A percentile compares a stretch with the other conserved stretches of the same genome.
Conservation (phyloP, 2,888 invertebrate species). For the Cryptosula pallasiana region DNA sequence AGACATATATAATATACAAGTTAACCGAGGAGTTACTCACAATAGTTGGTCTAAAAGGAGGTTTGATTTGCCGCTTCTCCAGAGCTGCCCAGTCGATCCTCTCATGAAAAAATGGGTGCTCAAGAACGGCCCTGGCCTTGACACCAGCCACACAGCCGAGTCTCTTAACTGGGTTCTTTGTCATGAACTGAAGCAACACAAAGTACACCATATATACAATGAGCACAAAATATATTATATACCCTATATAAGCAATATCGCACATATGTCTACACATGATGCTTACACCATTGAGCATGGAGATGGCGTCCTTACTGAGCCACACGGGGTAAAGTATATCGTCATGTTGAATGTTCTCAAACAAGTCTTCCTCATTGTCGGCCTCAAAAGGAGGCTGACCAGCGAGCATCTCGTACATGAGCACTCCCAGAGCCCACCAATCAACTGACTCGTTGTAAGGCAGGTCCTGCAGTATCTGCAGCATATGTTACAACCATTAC, state of each 20-base stretch:
- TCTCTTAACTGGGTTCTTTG: constrained; percentile 88
- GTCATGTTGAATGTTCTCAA: constrained; percentile 95
- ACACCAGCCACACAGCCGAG: constrained; percentile 80
- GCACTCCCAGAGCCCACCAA: constrained; percentile 91
- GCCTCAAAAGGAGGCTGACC: constrained; percentile 99
- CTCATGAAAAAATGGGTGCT: constrained; percentile 72
- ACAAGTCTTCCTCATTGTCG: constrained; percentile 98
- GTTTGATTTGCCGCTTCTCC: constrained; percentile 81
- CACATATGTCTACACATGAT: no score
- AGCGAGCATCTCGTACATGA: constrained; percentile 99
- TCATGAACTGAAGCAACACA: constrained; percentile 72
- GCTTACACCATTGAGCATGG: constrained; percentile 72
- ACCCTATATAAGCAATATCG: no score
- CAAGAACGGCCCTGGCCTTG: constrained; percentile 63
- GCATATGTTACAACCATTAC: no score
- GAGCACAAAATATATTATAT: background rate
- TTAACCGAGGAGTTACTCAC: constrained; percentile 60
- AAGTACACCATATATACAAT: background rate
- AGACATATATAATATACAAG: no score
- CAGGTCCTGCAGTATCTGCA: constrained; percentile 80
- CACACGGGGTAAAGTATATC: constrained; percentile 97
- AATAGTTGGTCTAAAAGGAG: constrained; percentile 97
- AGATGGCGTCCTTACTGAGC: constrained; percentile 83
- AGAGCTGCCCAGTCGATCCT: constrained; percentile 90
- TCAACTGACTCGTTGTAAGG: constrained; percentile 64